Percentiles rank a stretch among this genome's conserved stretches.
These are phyloP conservation scores for Dicyrtoma fusca DNA, from an alignment of 2,888 invertebrate species.

Conservation along the genomic window DNA sequence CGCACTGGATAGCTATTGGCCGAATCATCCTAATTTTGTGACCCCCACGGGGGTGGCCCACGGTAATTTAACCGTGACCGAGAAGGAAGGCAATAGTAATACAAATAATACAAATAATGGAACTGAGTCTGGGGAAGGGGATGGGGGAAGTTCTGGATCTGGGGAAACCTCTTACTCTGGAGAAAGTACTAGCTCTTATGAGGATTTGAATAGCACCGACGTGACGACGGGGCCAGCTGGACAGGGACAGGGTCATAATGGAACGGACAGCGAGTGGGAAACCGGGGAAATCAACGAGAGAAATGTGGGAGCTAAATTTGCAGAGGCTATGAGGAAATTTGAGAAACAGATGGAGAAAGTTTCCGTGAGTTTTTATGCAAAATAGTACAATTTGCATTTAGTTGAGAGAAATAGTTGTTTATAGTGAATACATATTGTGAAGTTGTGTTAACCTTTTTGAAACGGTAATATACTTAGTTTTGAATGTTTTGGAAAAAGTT, in stretches of 20 bases:
- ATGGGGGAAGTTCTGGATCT: neutral
- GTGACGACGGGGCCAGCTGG: conserved; percentile 12
- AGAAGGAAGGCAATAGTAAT: neutral
- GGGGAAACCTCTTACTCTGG: neutral
- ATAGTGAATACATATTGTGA: neutral
- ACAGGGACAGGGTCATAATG: neutral
- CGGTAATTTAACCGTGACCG: neutral
- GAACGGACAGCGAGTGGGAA: neutral
- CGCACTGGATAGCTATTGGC: conserved; percentile 17
- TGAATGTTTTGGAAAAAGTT: neutral
- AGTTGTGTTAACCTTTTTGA: neutral
- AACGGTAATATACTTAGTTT: no score
- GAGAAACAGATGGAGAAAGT: conserved; percentile 47
- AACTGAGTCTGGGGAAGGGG: neutral
- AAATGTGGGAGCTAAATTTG: conserved; percentile 41
- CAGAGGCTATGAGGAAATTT: conserved; percentile 42
- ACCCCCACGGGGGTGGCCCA: neutral
- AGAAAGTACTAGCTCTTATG: conserved; percentile 14
- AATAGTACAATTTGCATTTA: neutral
- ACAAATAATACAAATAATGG: neutral
- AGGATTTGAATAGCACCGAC: conserved; percentile 20
- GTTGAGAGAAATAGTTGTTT: neutral
- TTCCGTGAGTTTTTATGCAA: conserved; percentile 39
- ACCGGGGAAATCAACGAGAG: conserved; percentile 13
- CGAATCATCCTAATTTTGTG: neutral